Percentiles rank a stretch among this genome's conserved stretches.
Conservation (phyloP, 2,113 vertebrate species). For the human (Homo sapiens) region GRCh38 chr3:146213001-146213500, state of each 20-base stretch:
- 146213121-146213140: neutral
- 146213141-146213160: neutral
- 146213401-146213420: too few relatives aligned
- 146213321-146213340: neutral
- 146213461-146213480: too few relatives aligned
- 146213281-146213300: neutral
- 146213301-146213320: neutral
- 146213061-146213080: neutral
- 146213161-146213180: neutral
- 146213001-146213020: neutral
- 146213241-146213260: neutral
- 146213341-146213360: too few relatives aligned
- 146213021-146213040: neutral
- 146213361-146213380: too few relatives aligned
- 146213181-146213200: neutral
- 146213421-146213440: too few relatives aligned
- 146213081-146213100: neutral
- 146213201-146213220: neutral
- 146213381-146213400: too few relatives aligned
- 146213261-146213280: neutral
- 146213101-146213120: neutral
- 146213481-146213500: too few relatives aligned
- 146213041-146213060: neutral
- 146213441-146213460: too few relatives aligned
- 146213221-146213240: neutral